Percentiles rank a stretch among this genome's conserved stretches.
These are phyloP conservation scores for Hydrotaea diabolus DNA, from an alignment of 2,888 invertebrate genomes.

Conservation along the genomic window DNA sequence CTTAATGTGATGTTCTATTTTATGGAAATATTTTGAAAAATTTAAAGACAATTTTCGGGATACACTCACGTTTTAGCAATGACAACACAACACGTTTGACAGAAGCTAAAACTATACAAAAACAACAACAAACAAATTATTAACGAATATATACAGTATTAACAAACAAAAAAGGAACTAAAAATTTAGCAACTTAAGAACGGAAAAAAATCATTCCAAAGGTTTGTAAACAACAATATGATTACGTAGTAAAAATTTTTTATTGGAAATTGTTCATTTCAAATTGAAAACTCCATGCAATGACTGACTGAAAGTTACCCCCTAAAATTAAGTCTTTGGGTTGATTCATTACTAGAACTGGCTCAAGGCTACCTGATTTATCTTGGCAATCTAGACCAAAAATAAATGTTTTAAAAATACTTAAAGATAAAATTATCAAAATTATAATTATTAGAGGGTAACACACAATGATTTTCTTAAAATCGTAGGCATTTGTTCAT, in stretches of 20 bases:
- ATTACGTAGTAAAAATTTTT: neutral
- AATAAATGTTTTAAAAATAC: too few relatives aligned
- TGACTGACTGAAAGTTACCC: too few relatives aligned
- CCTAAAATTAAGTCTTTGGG: too few relatives aligned
- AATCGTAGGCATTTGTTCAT: too few relatives aligned
- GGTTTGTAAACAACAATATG: constrained; percentile 45
- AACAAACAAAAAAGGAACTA: constrained; percentile 25
- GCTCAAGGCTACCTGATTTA: too few relatives aligned
- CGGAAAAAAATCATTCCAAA: constrained; percentile 60
- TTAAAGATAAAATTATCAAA: too few relatives aligned
- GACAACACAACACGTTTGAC: neutral
- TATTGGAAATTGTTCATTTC: constrained; percentile 4
- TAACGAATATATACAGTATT: constrained; percentile 55
- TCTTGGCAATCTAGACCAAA: too few relatives aligned
- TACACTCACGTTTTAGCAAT: neutral
- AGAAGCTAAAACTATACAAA: constrained; percentile 9
- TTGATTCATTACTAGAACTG: too few relatives aligned
- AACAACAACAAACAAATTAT: neutral
- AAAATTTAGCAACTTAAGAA: constrained; percentile 44
- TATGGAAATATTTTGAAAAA: constrained; percentile 26
- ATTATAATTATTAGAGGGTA: too few relatives aligned
- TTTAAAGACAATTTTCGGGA: constrained; percentile 6
- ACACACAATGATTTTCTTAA: too few relatives aligned
- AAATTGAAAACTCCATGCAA: neutral
- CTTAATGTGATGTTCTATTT: constrained; percentile 29